Base-by-base conservation (phyloP, 2,888 invertebrate species). In the Tenthredo distinguenda region DNA sequence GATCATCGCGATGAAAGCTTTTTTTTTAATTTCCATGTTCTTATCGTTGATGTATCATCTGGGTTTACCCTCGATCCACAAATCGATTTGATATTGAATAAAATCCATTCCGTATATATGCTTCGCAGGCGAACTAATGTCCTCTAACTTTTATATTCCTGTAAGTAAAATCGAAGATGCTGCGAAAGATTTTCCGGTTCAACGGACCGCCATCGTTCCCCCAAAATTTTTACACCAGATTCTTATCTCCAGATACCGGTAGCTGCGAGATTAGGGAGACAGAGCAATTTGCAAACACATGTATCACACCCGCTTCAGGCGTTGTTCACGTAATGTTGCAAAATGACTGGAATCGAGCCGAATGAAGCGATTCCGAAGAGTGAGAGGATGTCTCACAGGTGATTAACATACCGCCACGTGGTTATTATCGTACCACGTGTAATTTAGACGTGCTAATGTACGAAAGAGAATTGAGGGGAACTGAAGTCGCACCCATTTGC, bases 341-440 rank as follows among this genome's bases (percentile, higher is more conserved):
- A 62, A 81, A 81, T n/a, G n/a, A 62, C 21, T 15, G 21, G 47
- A 62, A 62, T 77, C 34, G 50, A 55, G 55, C 31, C 50, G 62
- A 81, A 81, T 40, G n/a, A 77, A 55, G 62, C 40, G 43, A 62
- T 81, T 43, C 40, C 55, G 34, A 40, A 74, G 31, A 65, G 58
- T 40, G 26, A 81, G 62, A 37, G 34, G 43, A 21, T 4, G 62
- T 47, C 58, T 34, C n/a, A 21, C 40, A 21, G 62, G 62, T 62
- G 65, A 81, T 81, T 81, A 81, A 65, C 81, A 81, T 62, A 40
- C 62, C 81, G 10, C 26, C 9, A 31, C 47, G 77, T 55, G 77
- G 50, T 77, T 77, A 50, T 74, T 21, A 77, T 55, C 15, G 55
- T 77, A 34, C 18, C 18, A 18, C 77, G 50, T 55, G 77, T 77